Evolutionary conservation across 2,888 invertebrate genomes (phyloP).

Genomic region (Melipona bicolor): DNA sequence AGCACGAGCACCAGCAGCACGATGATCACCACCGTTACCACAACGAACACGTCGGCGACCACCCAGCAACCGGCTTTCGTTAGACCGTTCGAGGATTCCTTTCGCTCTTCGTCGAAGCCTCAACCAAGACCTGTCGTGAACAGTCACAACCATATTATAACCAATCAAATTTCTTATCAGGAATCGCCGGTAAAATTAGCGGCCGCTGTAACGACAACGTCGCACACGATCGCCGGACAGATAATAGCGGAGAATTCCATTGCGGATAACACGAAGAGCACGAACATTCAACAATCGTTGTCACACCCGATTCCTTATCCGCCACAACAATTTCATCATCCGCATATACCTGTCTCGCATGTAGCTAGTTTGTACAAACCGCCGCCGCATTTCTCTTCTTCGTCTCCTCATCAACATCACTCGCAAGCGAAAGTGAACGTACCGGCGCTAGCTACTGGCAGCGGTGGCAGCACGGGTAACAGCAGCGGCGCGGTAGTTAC

Average conservation of each 20-base stretch:
- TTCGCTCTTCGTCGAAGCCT: conserved; percentile 78
- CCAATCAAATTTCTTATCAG: conserved; percentile 76
- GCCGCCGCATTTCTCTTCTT: conserved; percentile 70
- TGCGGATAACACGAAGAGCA: conserved; percentile 57
- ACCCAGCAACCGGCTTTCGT: conserved; percentile 80
- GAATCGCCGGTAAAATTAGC: conserved; percentile 69
- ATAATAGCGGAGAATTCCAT: conserved; percentile 55
- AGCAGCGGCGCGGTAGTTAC: conserved; percentile 8
- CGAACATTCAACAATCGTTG: conserved; percentile 63
- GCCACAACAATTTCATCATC: conserved; percentile 76
- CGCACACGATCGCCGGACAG: conserved; percentile 43
- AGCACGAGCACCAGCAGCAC: conserved; percentile 38
- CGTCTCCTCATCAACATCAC: conserved; percentile 66
- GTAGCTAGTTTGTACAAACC: conserved; percentile 78
- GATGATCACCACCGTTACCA: conserved; percentile 49
- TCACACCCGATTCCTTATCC: conserved; percentile 71
- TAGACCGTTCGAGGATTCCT: conserved; percentile 83
- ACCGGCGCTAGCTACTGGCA: conserved; percentile 50
- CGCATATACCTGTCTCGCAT: conserved; percentile 77
- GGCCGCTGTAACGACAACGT: conserved; percentile 44
- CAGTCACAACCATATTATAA: conserved; percentile 76
- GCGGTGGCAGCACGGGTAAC: conserved; percentile 48
- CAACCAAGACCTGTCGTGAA: conserved; percentile 75
- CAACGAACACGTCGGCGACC: conserved; percentile 55
- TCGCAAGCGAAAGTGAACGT: conserved; percentile 61